Percentiles rank a stretch among this genome's conserved stretches.
These are phyloP conservation scores for Pygmarrhopalites habei DNA, from an alignment of 1,140 invertebrate species.

Conservation along the genomic window DNA sequence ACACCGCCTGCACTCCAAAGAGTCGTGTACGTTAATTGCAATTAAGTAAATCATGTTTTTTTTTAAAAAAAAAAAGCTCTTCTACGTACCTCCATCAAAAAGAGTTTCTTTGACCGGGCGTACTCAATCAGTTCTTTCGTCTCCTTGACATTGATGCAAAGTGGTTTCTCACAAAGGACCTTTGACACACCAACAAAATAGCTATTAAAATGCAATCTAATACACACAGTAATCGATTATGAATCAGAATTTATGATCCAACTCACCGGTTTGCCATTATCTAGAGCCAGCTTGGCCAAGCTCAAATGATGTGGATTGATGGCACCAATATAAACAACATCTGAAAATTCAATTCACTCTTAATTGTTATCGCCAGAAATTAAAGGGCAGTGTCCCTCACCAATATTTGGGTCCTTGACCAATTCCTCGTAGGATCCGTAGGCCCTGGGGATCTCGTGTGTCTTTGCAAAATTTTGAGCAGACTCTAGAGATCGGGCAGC, in stretches of 20 bases:
- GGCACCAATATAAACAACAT: constrained; percentile 71
- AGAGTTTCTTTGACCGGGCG: constrained; percentile 58
- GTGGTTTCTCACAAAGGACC: constrained; percentile 84
- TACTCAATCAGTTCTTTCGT: constrained; percentile 53
- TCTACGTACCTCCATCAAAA: constrained; percentile 62
- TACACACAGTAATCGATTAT: too few relatives aligned
- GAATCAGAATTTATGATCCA: too few relatives aligned
- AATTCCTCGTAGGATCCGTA: constrained; percentile 70
- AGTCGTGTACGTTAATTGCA: too few relatives aligned
- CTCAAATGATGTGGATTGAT: constrained; percentile 62
- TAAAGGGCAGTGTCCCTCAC: too few relatives aligned
- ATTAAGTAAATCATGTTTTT: too few relatives aligned
- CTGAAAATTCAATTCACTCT: too few relatives aligned
- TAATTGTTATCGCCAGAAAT: too few relatives aligned
- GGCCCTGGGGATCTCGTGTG: constrained; percentile 58
- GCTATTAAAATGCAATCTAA: too few relatives aligned
- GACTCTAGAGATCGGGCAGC: constrained; percentile 62
- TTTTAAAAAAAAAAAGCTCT: too few relatives aligned
- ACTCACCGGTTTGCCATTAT: constrained; percentile 68
- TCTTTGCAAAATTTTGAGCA: constrained; percentile 65
- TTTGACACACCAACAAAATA: too few relatives aligned
- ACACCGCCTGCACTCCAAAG: constrained; percentile 52
- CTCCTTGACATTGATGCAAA: too few relatives aligned
- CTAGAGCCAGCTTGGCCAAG: constrained; percentile 59
- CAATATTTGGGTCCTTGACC: constrained; percentile 61